Conservation (phyloP, 2,113 vertebrate genomes). For the Piprites chloris region DNA sequence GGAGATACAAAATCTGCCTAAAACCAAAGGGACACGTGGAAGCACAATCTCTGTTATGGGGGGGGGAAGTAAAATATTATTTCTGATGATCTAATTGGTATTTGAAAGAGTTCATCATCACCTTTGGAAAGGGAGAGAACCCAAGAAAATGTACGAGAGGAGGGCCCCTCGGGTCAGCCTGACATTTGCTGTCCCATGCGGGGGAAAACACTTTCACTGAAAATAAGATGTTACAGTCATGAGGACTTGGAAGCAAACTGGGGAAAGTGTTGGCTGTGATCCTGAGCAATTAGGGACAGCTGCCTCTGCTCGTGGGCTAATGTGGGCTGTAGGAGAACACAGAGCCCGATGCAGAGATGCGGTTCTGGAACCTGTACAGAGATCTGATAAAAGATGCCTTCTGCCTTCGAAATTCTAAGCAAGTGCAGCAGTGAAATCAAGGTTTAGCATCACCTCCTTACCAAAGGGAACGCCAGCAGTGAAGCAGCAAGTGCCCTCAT, state of each 20-base stretch:
- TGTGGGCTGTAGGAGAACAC: rapidly evolving
- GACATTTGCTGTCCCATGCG: background rate
- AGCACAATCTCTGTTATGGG: background rate
- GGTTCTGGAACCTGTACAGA: background rate
- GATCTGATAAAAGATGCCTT: background rate
- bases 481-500: rapidly evolving
- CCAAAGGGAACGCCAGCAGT: background rate
- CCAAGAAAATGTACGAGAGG: background rate
- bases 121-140: background rate
- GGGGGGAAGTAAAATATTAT: background rate
- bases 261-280: slow-evolving; percentile 18
- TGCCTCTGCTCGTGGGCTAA: background rate
- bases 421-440: background rate
- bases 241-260: slow-evolving; percentile 24
- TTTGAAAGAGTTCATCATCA: background rate
- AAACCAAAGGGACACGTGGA: background rate
- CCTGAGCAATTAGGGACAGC: slow-evolving; percentile 2
- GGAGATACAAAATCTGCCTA: background rate
- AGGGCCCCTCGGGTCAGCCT: background rate
- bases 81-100: background rate
- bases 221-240: slow-evolving; percentile 28
- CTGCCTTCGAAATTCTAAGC: background rate
- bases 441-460: background rate
- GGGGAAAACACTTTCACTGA: background rate
- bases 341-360: background rate